A percentile compares a stretch with the other conserved stretches of the same genome.
Evolutionary conservation across 2,797 vertebrate species (phyloP).

Genomic region (Molossus alvarezi): DNA sequence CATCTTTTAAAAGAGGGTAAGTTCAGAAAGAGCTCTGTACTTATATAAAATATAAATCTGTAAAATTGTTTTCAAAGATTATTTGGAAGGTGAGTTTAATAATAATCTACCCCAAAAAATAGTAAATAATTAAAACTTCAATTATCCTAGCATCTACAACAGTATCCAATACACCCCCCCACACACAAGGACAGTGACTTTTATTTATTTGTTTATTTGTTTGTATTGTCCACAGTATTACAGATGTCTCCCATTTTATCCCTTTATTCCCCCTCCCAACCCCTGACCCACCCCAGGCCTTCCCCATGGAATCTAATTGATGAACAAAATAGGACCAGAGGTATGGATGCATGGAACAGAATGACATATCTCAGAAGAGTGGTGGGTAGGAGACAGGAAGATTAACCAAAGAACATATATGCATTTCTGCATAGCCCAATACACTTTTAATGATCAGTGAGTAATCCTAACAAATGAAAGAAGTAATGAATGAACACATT

Average conservation of each 20-base stretch:
- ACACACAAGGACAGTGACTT: too few relatives aligned
- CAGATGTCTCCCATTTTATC: too few relatives aligned
- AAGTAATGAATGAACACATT: background rate
- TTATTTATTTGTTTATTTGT: too few relatives aligned
- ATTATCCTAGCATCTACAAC: background rate
- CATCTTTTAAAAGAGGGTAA: background rate
- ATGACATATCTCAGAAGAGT: too few relatives aligned
- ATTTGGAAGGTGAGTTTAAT: conserved; percentile 36
- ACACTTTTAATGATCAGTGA: conserved; percentile 17
- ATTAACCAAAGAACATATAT: too few relatives aligned
- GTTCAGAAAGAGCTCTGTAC: background rate
- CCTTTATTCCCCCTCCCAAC: too few relatives aligned
- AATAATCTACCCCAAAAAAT: background rate
- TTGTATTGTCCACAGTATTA: too few relatives aligned
- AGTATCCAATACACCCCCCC: background rate
- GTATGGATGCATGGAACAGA: too few relatives aligned
- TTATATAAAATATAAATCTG: background rate
- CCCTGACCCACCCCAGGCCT: too few relatives aligned
- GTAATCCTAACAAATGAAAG: background rate
- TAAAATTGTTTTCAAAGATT: background rate
- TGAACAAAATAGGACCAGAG: too few relatives aligned
- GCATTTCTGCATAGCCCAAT: background rate
- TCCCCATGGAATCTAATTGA: too few relatives aligned
- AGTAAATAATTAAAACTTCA: conserved; percentile 29
- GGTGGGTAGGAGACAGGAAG: too few relatives aligned